Base-by-base conservation (phyloP, 1,140 invertebrate species). In the Kradibia gibbosae region DNA sequence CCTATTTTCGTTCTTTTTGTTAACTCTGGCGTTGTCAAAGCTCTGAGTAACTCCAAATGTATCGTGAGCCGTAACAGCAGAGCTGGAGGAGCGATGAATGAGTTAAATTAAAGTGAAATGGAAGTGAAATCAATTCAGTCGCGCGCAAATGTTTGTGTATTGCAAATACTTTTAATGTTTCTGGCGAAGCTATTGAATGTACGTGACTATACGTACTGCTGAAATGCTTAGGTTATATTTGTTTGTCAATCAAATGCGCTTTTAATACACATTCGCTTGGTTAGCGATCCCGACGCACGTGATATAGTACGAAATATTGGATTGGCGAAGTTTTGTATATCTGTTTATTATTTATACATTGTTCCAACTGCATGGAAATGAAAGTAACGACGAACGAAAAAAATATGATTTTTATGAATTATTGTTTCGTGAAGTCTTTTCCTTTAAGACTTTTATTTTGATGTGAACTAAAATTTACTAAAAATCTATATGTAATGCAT, bases 1-100 rank as follows among this genome's bases (percentile, higher is more conserved):
- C n/a, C 3, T 22, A 13, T 45, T 67, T 55, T 50, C 50, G 73
- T 81, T 53, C 60, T n/a, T 67, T 74, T 42, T 53, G 28, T 71
- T 70, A 25, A 45, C 15, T 39, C 20, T 36, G 11, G 25, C 31
- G 36, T 77, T 50, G n/a, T n/a, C 7, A 10, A 53, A 3, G 50
- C 3, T 20, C 20, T 17, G 0, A 7, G 39, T 17, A 50, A 28
- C 15, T 74, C 53, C 20, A 36, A 15, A 36, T 65, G 31, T 20
- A 65, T 2, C 60, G 50, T 20, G 50, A 53, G 13, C 31, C 36
- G 3, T 67, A 67, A 20, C 8, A 22, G 31, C 15, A 8, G 65
- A 39, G 31, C 3, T 3, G 5, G 42, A 45, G 67, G 42, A 7
- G 31, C 5, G 67, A 10, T 71, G 67, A 20, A 42, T 17, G 20